Evolutionary conservation across 2,797 vertebrate species (phyloP).

Genomic region (Arremon brunneinucha): DNA sequence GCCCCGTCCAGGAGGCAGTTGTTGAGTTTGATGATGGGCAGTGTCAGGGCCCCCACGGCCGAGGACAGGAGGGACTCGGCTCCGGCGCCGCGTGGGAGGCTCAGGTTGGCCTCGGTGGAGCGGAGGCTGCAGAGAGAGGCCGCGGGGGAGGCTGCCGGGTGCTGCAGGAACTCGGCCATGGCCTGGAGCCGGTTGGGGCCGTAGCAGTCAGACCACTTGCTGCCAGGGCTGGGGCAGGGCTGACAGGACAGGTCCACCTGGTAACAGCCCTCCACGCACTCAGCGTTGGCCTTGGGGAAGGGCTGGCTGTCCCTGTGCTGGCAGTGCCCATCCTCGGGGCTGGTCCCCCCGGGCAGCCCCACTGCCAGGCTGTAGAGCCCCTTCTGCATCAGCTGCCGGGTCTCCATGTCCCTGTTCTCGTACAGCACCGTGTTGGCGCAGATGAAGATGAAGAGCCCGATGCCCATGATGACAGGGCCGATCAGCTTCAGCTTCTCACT

Average conservation of each 20-base stretch:
- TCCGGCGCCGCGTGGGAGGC: conserved; percentile 32
- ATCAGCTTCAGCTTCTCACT: conserved; percentile 89
- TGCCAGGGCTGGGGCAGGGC: neutral
- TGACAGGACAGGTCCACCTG: conserved; percentile 53
- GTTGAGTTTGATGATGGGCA: conserved; percentile 74
- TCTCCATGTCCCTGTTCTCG: conserved; percentile 94
- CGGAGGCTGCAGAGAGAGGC: neutral
- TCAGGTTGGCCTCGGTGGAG: conserved; percentile 34
- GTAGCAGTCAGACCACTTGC: conserved; percentile 42
- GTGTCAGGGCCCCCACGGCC: conserved; percentile 55
- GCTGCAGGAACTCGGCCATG: conserved; percentile 71
- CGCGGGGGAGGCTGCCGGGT: rapidly evolving
- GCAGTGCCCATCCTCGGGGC: conserved; percentile 56
- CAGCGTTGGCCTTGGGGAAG: neutral
- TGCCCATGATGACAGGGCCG: conserved; percentile 94
- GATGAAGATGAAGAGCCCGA: conserved; percentile 97
- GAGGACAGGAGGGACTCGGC: conserved; percentile 23
- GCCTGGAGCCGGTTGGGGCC: conserved; percentile 66
- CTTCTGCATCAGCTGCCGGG: conserved; percentile 80
- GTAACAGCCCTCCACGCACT: conserved; percentile 74
- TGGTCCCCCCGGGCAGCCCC: neutral
- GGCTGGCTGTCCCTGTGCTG: neutral
- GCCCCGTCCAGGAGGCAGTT: conserved; percentile 70
- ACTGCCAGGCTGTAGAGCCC: conserved; percentile 77
- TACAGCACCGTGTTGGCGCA: conserved; percentile 96